Evolutionary conservation across 2,113 vertebrate genomes (phyloP).

Genomic region (Heteronetta atricapilla): DNA sequence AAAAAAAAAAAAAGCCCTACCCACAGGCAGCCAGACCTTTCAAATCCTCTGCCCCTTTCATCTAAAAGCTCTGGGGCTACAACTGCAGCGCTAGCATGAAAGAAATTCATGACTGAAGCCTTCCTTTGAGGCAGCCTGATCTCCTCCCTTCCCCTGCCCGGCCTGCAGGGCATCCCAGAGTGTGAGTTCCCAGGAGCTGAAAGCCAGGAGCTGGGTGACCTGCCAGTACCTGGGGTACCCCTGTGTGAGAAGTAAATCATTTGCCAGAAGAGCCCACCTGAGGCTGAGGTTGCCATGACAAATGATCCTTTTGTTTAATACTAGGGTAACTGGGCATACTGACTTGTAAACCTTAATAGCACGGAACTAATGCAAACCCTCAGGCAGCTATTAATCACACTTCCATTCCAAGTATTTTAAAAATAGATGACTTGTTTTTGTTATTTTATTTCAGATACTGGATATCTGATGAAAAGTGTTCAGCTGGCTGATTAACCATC

Average conservation of each 20-base stretch:
- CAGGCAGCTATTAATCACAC: conserved; percentile 9
- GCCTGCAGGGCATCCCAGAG: neutral
- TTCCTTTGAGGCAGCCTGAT: neutral
- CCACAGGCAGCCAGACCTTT: neutral
- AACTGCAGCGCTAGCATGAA: neutral
- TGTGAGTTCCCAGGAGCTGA: fast-evolving
- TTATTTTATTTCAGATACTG: neutral
- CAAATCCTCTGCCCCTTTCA: neutral
- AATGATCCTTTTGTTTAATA: conserved; percentile 41
- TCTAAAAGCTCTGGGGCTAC: neutral
- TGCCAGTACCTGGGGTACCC: neutral
- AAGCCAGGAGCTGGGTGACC: neutral
- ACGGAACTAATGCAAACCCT: conserved; percentile 4
- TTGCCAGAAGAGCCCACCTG: conserved; percentile 1
- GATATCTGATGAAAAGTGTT: neutral
- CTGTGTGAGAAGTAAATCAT: neutral
- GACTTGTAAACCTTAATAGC: conserved; percentile 5
- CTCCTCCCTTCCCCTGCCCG: neutral
- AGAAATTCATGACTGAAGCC: neutral
- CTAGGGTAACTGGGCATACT: neutral
- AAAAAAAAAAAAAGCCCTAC: no score
- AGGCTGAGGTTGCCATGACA: conserved; percentile 22
- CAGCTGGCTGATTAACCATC: neutral
- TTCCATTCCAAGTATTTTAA: neutral
- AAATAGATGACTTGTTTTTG: neutral